phyloP scores from a whole-genome alignment of 2,113 vertebrate genomes.

The Corythornis cristatus region DNA sequence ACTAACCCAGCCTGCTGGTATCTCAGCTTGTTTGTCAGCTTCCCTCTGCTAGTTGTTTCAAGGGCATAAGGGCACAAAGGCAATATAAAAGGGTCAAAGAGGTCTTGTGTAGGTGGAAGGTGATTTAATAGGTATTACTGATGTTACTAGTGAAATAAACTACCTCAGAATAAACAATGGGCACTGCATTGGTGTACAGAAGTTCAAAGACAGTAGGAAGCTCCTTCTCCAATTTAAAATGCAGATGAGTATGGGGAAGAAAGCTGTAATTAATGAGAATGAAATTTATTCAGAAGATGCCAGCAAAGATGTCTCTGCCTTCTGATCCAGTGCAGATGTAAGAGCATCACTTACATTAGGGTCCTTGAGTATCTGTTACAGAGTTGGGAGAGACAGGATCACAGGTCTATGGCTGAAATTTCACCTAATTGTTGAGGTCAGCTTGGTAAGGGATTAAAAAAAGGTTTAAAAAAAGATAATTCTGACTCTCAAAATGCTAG shows the following conservation, averaged over 20 bases:
- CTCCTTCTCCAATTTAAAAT: neutral
- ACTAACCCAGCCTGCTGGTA: constrained; percentile 1
- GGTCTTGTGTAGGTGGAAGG: neutral
- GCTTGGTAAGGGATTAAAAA: neutral
- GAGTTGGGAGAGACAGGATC: neutral
- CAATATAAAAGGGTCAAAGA: neutral
- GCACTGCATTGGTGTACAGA: neutral
- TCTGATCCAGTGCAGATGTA: neutral
- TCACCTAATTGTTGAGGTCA: rapidly evolving
- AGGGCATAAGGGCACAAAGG: neutral
- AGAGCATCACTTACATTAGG: neutral
- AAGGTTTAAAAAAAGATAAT: neutral
- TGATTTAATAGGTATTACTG: neutral
- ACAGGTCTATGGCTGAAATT: neutral
- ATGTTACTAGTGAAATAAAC: neutral
- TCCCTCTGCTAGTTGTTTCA: neutral
- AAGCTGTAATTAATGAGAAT: neutral
- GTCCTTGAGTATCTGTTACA: neutral
- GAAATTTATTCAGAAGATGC: neutral
- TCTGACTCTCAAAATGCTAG: neutral
- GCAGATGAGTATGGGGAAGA: neutral
- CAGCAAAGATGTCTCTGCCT: neutral
- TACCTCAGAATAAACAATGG: neutral
- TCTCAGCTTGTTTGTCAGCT: neutral
- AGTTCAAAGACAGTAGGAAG: neutral